Evolutionary conservation across 1,140 invertebrate species (phyloP).

Genomic region (Drosophila funebris): DNA sequence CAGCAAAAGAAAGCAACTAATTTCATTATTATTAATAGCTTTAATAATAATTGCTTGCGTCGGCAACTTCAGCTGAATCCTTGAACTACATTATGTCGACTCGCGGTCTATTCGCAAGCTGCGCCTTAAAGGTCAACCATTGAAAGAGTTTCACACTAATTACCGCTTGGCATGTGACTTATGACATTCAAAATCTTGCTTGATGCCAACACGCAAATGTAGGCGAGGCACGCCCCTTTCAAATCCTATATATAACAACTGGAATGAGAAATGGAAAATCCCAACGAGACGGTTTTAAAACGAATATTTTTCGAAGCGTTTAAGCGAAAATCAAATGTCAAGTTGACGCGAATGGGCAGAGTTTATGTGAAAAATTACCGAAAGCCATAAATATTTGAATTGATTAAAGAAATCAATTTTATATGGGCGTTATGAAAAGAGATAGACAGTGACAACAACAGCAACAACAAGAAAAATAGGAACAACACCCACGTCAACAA

Average conservation of each 20-base stretch:
- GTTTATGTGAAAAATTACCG: constrained; percentile 16
- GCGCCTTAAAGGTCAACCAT: constrained; percentile 17
- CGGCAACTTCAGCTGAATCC: not conserved
- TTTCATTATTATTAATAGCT: constrained; percentile 19
- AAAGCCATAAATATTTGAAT: constrained; percentile 59
- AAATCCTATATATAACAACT: constrained; percentile 6
- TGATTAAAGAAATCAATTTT: constrained; percentile 66
- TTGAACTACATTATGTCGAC: not conserved
- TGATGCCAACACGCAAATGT: constrained; percentile 33
- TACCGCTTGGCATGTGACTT: constrained; percentile 72
- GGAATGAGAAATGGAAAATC: not conserved
- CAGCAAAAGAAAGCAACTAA: not conserved
- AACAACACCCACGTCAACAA: constrained; percentile 9
- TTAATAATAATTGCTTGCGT: constrained; percentile 6
- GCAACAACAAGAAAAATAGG: constrained; percentile 11
- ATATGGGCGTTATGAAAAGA: constrained; percentile 48
- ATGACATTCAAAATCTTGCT: constrained; percentile 58
- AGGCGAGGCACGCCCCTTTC: constrained; percentile 10
- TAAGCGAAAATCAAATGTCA: constrained; percentile 37
- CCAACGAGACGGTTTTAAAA: constrained; percentile 25
- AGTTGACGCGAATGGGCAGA: not conserved
- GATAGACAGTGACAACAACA: constrained; percentile 24
- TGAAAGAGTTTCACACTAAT: constrained; percentile 50
- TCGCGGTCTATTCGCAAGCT: not conserved
- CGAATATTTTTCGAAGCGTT: constrained; percentile 34